Evolutionary conservation across 2,888 invertebrate genomes (phyloP).

Genomic region (Thymelicus sylvestris): DNA sequence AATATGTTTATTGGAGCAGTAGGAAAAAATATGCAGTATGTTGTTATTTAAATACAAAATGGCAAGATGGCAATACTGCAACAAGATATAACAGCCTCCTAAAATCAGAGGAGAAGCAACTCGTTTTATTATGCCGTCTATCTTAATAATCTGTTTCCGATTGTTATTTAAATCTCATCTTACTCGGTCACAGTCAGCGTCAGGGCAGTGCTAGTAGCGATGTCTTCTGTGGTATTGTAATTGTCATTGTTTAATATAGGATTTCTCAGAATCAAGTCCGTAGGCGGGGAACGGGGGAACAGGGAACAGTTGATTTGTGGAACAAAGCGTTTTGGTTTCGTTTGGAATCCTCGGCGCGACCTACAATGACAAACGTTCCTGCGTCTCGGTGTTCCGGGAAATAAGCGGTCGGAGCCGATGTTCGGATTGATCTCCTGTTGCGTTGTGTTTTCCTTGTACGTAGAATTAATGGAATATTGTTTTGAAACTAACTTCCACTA

Average conservation of each 20-base stretch:
- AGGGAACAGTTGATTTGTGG: constrained; percentile 54
- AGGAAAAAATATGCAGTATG: too few species aligned
- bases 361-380: constrained; percentile 51
- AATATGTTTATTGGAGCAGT: too few species aligned
- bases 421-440: constrained; percentile 14
- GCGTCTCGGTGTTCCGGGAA: constrained; percentile 38
- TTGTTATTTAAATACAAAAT: too few species aligned
- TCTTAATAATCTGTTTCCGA: constrained; percentile 17
- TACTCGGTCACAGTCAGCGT: constrained; percentile 25
- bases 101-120: not conserved
- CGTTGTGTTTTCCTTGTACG: not conserved
- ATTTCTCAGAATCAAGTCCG: constrained; percentile 28
- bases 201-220: constrained; percentile 17
- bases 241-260: not conserved
- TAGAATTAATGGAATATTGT: not conserved
- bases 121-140: constrained; percentile 5
- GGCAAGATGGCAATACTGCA: too few species aligned
- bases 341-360: constrained; percentile 41
- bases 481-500: not conserved
- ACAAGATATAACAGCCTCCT: too few species aligned
- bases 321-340: constrained; percentile 52
- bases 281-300: constrained; percentile 40
- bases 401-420: constrained; percentile 20
- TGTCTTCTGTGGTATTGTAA: too few species aligned
- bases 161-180: constrained; percentile 23